These are phyloP conservation scores for Napeogenes inachia DNA, from an alignment of 2,888 invertebrate genomes.

Conservation along the genomic window DNA sequence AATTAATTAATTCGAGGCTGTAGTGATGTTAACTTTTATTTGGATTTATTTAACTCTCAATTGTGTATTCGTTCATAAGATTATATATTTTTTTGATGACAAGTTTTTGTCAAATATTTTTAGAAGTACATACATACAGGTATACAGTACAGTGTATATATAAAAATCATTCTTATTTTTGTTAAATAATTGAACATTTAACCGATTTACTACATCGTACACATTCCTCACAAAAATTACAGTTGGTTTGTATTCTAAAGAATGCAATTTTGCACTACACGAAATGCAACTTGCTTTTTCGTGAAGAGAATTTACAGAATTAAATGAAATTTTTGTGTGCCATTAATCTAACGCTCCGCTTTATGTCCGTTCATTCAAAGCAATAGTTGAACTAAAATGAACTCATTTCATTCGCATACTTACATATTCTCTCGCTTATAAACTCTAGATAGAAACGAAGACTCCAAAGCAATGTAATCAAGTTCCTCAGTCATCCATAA, in stretches of 20 bases:
- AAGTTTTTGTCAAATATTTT: not conserved
- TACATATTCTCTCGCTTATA: constrained; percentile 18
- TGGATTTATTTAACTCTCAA: not conserved
- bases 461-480: constrained; percentile 48
- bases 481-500: constrained; percentile 50
- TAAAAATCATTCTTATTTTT: too few relatives aligned
- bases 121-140: not conserved
- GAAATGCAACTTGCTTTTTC: too few relatives aligned
- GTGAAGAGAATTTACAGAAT: too few relatives aligned
- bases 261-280: too few relatives aligned
- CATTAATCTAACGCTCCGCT: not conserved
- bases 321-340: not conserved
- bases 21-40: constrained; percentile 9
- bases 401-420: constrained; percentile 13
- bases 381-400: constrained; percentile 17
- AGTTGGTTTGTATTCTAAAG: too few relatives aligned
- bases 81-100: not conserved
- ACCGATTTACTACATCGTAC: too few relatives aligned
- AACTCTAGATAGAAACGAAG: constrained; percentile 36
- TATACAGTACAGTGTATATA: too few relatives aligned
- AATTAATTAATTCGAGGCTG: constrained; percentile 28
- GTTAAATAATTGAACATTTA: too few relatives aligned
- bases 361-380: constrained; percentile 8
- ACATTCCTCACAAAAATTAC: too few relatives aligned
- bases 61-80: not conserved